Evolutionary conservation across 2,888 invertebrate species (phyloP).

Genomic region (Pandemis cinnamomeana): DNA sequence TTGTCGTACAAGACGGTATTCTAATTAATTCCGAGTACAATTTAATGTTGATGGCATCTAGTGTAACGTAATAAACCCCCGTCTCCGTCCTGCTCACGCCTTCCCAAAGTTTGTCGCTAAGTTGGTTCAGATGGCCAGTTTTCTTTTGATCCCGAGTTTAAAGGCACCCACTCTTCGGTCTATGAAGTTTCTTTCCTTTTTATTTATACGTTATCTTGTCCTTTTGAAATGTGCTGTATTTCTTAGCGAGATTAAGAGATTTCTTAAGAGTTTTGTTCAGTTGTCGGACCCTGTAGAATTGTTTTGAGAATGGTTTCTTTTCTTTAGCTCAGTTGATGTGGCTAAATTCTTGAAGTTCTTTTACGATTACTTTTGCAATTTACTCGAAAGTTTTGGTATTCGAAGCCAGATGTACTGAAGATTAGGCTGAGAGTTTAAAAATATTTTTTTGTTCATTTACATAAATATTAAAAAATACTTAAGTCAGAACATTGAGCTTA

Average conservation of each 20-base stretch:
- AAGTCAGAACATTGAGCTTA: too few species aligned
- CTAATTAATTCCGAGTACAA: not conserved
- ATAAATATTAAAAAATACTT: too few species aligned
- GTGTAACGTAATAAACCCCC: conserved; percentile 17
- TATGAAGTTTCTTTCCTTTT: conserved; percentile 59
- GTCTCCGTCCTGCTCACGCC: conserved; percentile 41
- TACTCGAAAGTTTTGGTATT: not conserved
- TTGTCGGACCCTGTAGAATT: conserved; percentile 29
- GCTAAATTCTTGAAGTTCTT: conserved; percentile 10
- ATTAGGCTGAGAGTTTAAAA: not conserved
- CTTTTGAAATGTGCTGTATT: conserved; percentile 41
- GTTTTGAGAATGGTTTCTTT: conserved; percentile 25
- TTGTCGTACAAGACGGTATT: not conserved
- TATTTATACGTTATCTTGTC: conserved; percentile 53
- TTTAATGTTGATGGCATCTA: not conserved
- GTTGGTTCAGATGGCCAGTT: conserved; percentile 52
- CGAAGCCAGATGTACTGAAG: not conserved
- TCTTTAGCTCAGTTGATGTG: conserved; percentile 11
- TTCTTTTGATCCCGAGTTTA: conserved; percentile 66
- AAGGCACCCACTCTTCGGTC: conserved; percentile 51
- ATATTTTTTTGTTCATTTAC: too few species aligned
- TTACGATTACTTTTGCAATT: not conserved
- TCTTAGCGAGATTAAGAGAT: conserved; percentile 39
- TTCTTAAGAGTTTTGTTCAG: conserved; percentile 37
- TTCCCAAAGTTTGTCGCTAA: conserved; percentile 55